Evolutionary conservation across 2,797 vertebrate species (phyloP), one percentile per base, ranked within the genome.

Genomic region (Hydrophis major): DNA sequence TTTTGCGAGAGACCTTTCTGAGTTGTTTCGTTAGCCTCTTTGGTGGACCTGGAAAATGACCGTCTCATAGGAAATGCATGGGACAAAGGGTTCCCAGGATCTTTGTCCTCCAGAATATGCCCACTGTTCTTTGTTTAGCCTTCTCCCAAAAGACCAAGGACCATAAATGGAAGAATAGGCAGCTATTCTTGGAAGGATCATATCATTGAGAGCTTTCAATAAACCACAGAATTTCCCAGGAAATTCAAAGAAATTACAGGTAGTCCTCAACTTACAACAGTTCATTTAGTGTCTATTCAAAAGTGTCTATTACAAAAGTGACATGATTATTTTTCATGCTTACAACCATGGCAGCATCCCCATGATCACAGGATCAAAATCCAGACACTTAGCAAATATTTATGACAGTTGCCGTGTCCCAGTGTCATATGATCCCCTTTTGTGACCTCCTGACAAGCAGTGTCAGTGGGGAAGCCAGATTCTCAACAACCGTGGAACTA

Each of bases 1-100:
- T 91, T 91, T 89, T 88, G 87, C 53, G 89, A 92, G 89, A 87
- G 89, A 89, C 27, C 10, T 37, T 74, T 90, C 47, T 53, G 57
- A 57, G 1, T 59, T 42, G 86, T 89, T 88, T 92, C 6, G 4
- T 20, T 59, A 91, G 89, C 20, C 56, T 55, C 69, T 86, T 18
- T 32, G 25, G 22, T 50, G 42, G 55, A 37, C 25, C 47, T 4
- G 10, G 14, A 53, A 4, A 28, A 32, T n/a, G 13, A 89, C 1
- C 6, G 10, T 32, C 27, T 86, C 4, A 22, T 2, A 11, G 27
- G 60, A 63, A 37, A 50, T 10, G 28, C 37, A 22, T n/a, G 56
- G 14, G 69, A 42, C n/a, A 50, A 12, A 86, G 47, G 42, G 74
- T 47, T 83, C 37, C 32, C 12, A 66, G n/a, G 2, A 28, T 13